Base-by-base conservation (phyloP, 2,113 vertebrate species). In the Actenoides lindsayi region DNA sequence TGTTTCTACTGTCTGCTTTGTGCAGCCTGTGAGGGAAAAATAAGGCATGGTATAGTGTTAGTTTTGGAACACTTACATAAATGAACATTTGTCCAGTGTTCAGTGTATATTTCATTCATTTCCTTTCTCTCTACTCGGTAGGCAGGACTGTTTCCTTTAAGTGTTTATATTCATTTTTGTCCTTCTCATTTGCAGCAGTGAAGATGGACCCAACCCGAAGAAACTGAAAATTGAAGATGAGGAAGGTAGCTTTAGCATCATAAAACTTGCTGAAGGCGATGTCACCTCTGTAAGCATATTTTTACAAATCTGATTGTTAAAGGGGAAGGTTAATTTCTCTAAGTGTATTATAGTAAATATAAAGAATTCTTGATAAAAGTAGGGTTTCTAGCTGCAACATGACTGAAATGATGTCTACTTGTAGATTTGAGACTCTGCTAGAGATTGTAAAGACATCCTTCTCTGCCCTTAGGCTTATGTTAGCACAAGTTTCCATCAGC, bases 241-340 rank as follows among this genome's bases (percentile, higher is more conserved):
- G 27, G 98, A 98, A 24, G 97, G 84, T 10, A 95, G 95, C 54
- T 99, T 98, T 79, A 99, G 96, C 87, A 74, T 99, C 74, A 95
- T 97, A 17, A 96, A 98, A 89, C 98, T 99, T 88, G 97, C 98
- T 14, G 98, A 99, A 94, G 99, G 99, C 94, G 98, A 35, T 13
- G 60, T 99, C 87, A 99, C 98, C 37, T 98, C 97, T 83, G 99
- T 99, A 97, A 99, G 99, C 83, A 73, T 64, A 31, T 82, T 85
- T 94, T 93, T 93, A 62, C 39, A 81, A 48, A 73, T 78, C 39
- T 79, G 25, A 21, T 97, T 86, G 23, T 50, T 41, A 62, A 83
- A 77, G 42, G 10, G 11, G 12, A 57, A 48, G 51, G 83, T 67
- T 63, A 46, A 20, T 83, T 62, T 90, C 19, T 85, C 3, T 27